These are phyloP conservation scores for Caretta caretta DNA, from an alignment of 2,113 vertebrate species.

Conservation along the genomic window DNA sequence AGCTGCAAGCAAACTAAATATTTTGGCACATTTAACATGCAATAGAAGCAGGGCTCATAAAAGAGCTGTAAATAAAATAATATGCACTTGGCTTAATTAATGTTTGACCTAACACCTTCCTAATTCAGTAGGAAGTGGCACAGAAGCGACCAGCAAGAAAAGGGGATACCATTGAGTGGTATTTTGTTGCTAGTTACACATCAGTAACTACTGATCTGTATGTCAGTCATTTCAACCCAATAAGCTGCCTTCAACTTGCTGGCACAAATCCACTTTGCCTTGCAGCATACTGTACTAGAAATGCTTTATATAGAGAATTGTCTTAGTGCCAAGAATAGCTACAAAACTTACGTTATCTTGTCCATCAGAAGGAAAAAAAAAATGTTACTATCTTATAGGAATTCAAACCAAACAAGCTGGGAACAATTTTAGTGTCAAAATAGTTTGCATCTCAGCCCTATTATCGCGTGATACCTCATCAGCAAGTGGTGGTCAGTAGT, in stretches of 20 bases:
- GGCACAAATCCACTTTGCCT: background rate
- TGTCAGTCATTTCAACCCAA: background rate
- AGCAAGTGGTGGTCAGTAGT: background rate
- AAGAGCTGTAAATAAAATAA: background rate
- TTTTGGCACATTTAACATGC: background rate
- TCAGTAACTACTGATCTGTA: background rate
- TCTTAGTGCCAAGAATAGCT: background rate
- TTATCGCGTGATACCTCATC: background rate
- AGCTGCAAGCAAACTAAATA: background rate
- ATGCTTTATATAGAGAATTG: background rate
- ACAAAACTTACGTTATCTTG: slow-evolving; percentile 3
- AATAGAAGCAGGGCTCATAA: background rate
- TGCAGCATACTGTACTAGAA: background rate
- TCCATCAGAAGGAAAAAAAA: background rate
- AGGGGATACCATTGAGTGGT: background rate
- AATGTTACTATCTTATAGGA: slow-evolving; percentile 4
- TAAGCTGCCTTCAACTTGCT: background rate
- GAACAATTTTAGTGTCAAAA: slow-evolving; percentile 24
- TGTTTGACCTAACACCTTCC: background rate
- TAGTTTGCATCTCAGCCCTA: background rate
- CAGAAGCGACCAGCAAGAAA: background rate
- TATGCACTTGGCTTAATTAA: background rate
- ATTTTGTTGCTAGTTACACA: background rate
- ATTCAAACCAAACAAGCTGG: background rate
- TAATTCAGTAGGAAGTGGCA: background rate